These are phyloP conservation scores for Amphipyra berbera DNA, from an alignment of 2,888 invertebrate species.

Conservation along the genomic window DNA sequence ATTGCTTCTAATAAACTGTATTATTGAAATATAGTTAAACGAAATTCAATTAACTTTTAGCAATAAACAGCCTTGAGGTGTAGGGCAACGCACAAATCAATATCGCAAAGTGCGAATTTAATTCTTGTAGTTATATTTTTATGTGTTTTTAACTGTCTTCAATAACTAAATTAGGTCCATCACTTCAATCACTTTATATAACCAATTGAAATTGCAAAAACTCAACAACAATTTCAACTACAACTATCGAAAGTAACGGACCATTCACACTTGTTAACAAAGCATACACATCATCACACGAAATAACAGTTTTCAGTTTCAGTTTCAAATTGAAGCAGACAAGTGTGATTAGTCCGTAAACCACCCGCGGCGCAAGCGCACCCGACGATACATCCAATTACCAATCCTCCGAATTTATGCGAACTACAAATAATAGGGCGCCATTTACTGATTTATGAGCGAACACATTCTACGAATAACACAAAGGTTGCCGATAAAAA, in stretches of 20 bases:
- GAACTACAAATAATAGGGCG: conserved; percentile 87
- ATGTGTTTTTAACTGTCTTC: conserved; percentile 30
- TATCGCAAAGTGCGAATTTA: conserved; percentile 40
- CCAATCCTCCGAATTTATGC: conserved; percentile 77
- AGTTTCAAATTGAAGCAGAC: conserved; percentile 55
- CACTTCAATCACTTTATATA: conserved; percentile 7
- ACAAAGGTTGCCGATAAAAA: conserved; percentile 77
- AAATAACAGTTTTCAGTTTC: conserved; percentile 35
- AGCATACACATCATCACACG: conserved; percentile 7
- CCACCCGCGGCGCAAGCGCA: conserved; percentile 76
- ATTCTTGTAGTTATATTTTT: conserved; percentile 14
- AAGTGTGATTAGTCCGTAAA: conserved; percentile 53
- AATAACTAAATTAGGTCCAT: conserved; percentile 13
- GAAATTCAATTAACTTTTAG: conserved; percentile 39
- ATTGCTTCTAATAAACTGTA: background rate
- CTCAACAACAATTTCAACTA: background rate
- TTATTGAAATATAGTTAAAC: conserved; percentile 4
- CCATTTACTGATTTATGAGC: conserved; percentile 85
- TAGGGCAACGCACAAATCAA: conserved; percentile 32
- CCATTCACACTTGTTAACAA: conserved; percentile 10
- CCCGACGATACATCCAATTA: conserved; percentile 72
- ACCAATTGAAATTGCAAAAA: conserved; percentile 10
- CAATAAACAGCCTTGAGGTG: conserved; percentile 30
- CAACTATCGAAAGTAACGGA: background rate
- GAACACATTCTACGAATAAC: conserved; percentile 80